Base-by-base conservation (phyloP, 2,888 invertebrate species). In the Agonopterix alstromeriana region DNA sequence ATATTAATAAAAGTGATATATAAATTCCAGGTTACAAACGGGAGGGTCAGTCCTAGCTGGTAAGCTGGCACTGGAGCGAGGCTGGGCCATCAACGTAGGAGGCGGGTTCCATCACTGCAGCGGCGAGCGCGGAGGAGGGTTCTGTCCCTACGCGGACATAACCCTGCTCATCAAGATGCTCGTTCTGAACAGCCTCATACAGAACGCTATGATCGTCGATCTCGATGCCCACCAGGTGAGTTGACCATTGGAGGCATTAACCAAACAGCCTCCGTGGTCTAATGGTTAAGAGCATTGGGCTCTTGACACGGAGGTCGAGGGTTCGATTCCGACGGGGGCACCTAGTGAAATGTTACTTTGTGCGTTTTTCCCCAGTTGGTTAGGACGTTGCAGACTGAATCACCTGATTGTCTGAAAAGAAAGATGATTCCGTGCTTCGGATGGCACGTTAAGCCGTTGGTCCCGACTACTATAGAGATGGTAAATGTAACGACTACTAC, bases 101-200 rank as follows among this genome's bases (percentile, higher is more conserved):
- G 97, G 96, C 9, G 97, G 97, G 0, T 97, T 97, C 79, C 97
- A 97, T 78, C 97, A 97, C 74, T 97, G 97, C 73, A 93, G 94
- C 54, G 89, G 91, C 0, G 85, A 90, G 48, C 84, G 83, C 49
- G 97, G 97, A 2, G 96, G 94, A 0, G 97, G 97, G 0, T 97
- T 97, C 83, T 97, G 97, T 78, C 93, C 94, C 0, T 97, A 97
- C 70, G 97, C 97, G 0, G 97, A 97, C 70, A 96, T 97, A 45
- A 94, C 96, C 0, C 82, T 97, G 57, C 84, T 95, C 8, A 90
- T 97, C 43, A 87, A 90, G 50, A 93, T 93, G 67, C 79, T 96
- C 9, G 90, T 95, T 14, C 73, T 83, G 55, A 86, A 90, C 49
- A 70, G 87, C 2, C 70, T 73, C 45, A 90, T 94, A 35, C 90